phyloP scores from a whole-genome alignment of 2,888 invertebrate species.

The Gymnoscelis rufifasciata region DNA sequence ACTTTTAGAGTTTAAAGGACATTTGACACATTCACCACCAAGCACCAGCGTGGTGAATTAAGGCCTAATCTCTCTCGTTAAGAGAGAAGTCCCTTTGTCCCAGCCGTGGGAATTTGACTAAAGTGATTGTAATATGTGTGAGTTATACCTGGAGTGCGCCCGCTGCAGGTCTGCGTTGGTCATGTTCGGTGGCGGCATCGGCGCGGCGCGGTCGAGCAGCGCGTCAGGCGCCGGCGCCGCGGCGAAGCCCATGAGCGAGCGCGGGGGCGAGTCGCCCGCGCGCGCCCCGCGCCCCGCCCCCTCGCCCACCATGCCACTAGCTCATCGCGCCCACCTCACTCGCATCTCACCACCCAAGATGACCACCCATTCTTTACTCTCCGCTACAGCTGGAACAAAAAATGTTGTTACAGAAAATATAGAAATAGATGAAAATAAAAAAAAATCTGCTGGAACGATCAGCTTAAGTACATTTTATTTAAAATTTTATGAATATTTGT shows the following conservation, averaged over 20 bases:
- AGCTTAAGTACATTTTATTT: too few relatives aligned
- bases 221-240: constrained; percentile 79
- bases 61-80: too few relatives aligned
- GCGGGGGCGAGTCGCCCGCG: constrained; percentile 81
- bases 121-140: background rate
- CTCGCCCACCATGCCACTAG: constrained; percentile 80
- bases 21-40: too few relatives aligned
- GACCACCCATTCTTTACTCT: constrained; percentile 40
- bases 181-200: constrained; percentile 43
- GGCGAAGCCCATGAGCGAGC: constrained; percentile 78
- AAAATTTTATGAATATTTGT: too few relatives aligned
- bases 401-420: too few relatives aligned
- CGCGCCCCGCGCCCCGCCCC: constrained; percentile 81
- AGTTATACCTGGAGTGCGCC: constrained; percentile 82
- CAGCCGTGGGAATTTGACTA: too few relatives aligned
- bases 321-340: constrained; percentile 67
- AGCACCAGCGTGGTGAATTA: background rate
- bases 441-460: too few relatives aligned
- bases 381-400: constrained; percentile 22
- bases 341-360: constrained; percentile 51
- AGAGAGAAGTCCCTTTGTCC: too few relatives aligned
- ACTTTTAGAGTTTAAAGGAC: too few relatives aligned
- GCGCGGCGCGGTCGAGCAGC: constrained; percentile 76
- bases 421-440: too few relatives aligned
- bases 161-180: constrained; percentile 79